phyloP scores from a whole-genome alignment of 2,797 vertebrate species.

The Smutsia gigantea region DNA sequence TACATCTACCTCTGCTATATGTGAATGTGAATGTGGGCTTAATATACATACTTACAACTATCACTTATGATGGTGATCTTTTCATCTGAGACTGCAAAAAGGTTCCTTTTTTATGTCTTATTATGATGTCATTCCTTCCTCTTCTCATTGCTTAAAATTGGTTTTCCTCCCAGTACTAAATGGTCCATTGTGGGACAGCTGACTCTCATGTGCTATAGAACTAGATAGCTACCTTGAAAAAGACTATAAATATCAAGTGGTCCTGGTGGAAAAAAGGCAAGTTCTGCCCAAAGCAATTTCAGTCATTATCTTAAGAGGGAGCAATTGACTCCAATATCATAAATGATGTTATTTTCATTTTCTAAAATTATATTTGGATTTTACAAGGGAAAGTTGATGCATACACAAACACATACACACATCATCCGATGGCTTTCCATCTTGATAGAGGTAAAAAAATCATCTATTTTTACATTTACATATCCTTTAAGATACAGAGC shows the following conservation, averaged over 20 bases:
- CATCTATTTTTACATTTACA: not conserved
- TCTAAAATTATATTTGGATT: not conserved
- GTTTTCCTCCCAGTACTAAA: not conserved
- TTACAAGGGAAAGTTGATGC: not conserved
- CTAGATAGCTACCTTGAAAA: not conserved
- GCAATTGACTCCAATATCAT: not conserved
- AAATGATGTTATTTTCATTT: not conserved
- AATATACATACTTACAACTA: not conserved
- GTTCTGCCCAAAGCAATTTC: not conserved
- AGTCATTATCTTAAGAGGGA: not conserved
- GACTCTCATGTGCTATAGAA: not conserved
- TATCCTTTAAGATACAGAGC: not conserved
- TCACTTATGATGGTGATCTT: not conserved
- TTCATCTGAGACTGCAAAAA: not conserved
- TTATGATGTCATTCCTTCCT: not conserved
- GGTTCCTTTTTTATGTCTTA: not conserved
- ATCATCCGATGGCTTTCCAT: not conserved
- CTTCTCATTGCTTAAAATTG: not conserved
- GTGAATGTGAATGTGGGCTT: not conserved
- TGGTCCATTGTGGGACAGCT: not conserved
- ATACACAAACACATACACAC: not conserved
- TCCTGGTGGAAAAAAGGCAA: not conserved
- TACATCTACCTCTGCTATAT: not conserved
- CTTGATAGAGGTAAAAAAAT: no score
- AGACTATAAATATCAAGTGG: not conserved